Evolutionary conservation across 2,113 vertebrate species (phyloP).

Genomic region (Lampris incognitus): DNA sequence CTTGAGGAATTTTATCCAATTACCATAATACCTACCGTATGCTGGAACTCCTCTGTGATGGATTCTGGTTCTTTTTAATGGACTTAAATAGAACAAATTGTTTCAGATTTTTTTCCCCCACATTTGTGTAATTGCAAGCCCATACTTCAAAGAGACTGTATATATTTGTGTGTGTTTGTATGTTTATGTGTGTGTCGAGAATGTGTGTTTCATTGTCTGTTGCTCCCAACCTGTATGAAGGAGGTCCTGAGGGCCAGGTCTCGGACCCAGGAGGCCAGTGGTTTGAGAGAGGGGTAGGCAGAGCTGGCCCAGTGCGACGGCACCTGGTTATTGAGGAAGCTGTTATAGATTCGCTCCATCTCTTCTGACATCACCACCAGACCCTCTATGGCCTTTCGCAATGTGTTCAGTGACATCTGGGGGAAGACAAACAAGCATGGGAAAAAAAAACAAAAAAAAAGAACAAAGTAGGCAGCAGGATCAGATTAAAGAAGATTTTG

Average conservation of each 20-base stretch:
- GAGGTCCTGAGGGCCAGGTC: constrained; percentile 82
- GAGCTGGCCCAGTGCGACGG: constrained; percentile 76
- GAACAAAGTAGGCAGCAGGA: too few relatives aligned
- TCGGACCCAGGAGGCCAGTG: constrained; percentile 82
- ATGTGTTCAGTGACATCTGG: constrained; percentile 79
- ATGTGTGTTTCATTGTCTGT: neutral
- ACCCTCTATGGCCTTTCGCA: constrained; percentile 84
- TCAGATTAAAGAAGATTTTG: too few relatives aligned
- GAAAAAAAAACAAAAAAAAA: neutral
- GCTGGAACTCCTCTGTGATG: too few relatives aligned
- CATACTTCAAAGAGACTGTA: neutral
- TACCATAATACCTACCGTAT: neutral
- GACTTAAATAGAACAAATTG: neutral
- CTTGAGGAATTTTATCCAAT: neutral
- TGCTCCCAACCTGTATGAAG: constrained; percentile 82
- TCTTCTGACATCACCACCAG: constrained; percentile 88
- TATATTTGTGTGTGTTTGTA: neutral
- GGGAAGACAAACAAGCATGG: neutral
- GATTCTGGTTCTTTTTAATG: neutral
- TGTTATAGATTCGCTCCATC: constrained; percentile 85
- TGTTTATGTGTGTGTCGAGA: constrained; percentile 4
- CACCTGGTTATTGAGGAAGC: constrained; percentile 87
- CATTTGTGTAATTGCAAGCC: neutral
- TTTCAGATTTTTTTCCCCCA: neutral
- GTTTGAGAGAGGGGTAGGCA: constrained; percentile 85